Percentiles rank a stretch among this genome's conserved stretches.
phyloP scores from a whole-genome alignment of 2,888 invertebrate genomes.

The Noctua comes region DNA sequence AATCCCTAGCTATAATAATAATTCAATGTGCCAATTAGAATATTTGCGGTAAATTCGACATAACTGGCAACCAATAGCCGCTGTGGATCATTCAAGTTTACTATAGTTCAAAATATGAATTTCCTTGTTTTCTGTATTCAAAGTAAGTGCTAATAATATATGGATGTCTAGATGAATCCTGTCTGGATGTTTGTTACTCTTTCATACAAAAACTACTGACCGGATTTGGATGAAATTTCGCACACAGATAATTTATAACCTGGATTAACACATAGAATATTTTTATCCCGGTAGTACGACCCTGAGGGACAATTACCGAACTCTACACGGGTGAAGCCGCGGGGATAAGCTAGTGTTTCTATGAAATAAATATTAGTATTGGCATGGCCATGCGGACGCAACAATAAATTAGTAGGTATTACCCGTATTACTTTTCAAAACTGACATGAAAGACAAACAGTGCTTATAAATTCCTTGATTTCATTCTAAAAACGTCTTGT shows the following conservation, averaged over 20 bases:
- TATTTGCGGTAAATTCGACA: slow-evolving; percentile 5
- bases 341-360: neutral
- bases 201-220: no score
- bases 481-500: neutral
- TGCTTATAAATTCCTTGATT: neutral
- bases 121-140: no score
- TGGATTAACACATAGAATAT: no score
- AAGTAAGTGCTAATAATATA: neutral
- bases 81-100: slow-evolving; percentile 7
- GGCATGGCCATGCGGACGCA: neutral
- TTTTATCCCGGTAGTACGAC: no score
- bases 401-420: neutral
- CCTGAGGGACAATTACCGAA: no score
- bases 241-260: no score
- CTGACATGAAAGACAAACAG: neutral
- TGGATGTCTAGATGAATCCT: no score
- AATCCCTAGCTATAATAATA: slow-evolving; percentile 7
- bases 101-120: neutral
- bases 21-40: slow-evolving; percentile 13
- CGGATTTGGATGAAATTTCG: no score
- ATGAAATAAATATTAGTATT: neutral
- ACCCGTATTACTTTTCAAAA: neutral
- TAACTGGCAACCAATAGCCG: neutral
- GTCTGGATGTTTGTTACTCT: no score
- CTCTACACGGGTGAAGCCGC: no score